A percentile compares a stretch with the other conserved stretches of the same genome.
phyloP scores from a whole-genome alignment of 2,113 vertebrate species.

The Notarius lentiginosus region DNA sequence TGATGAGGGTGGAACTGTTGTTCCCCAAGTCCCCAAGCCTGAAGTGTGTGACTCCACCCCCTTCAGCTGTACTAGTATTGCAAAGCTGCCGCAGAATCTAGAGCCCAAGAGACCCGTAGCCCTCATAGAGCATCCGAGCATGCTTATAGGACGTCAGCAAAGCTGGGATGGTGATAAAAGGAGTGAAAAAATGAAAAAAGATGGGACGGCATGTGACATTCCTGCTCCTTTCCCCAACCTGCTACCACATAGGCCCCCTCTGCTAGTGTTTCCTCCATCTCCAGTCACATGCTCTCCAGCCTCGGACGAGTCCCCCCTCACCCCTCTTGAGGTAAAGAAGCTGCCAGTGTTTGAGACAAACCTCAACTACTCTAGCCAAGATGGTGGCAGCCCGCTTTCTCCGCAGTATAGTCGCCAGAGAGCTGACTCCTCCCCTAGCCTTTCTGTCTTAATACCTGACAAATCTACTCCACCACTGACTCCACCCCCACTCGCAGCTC shows the following conservation, averaged over 20 bases:
- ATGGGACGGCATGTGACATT: conserved; percentile 77
- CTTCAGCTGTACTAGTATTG: neutral
- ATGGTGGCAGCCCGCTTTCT: conserved; percentile 83
- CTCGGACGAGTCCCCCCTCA: conserved; percentile 93
- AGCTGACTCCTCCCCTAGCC: conserved; percentile 82
- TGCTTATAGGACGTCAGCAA: conserved; percentile 60
- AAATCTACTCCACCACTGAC: conserved; percentile 83
- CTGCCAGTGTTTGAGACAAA: conserved; percentile 91
- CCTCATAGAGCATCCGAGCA: conserved; percentile 42
- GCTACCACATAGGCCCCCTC: conserved; percentile 88
- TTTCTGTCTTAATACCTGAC: conserved; percentile 77
- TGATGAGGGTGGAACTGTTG: conserved; percentile 71
- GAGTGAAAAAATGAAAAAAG: conserved; percentile 33
- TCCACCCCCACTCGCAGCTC: conserved; percentile 75
- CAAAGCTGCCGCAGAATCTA: conserved; percentile 54
- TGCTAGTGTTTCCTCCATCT: conserved; percentile 91
- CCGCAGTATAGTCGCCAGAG: conserved; percentile 83
- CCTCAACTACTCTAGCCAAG: conserved; percentile 81
- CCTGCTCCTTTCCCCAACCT: conserved; percentile 94
- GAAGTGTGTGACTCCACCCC: conserved; percentile 52
- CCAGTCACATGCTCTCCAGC: conserved; percentile 92
- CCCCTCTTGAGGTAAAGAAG: conserved; percentile 93
- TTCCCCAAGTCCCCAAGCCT: conserved; percentile 46
- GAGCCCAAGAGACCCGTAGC: conserved; percentile 62
- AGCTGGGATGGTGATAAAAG: conserved; percentile 37